Base-by-base conservation (phyloP, 2,888 invertebrate genomes). In the Dolomedes plantarius region DNA sequence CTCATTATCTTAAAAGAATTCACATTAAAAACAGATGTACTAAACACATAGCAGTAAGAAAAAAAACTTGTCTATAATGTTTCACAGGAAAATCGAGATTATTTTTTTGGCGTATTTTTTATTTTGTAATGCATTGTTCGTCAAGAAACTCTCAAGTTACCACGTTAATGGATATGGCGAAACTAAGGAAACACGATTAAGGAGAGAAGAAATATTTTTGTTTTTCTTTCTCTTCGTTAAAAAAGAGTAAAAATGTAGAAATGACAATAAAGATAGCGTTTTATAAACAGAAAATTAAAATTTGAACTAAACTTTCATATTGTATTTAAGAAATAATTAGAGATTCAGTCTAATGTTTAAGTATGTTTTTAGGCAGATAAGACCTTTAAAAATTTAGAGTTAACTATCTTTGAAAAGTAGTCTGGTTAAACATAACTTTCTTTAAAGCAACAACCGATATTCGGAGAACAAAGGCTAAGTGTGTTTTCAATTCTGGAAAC, bases 121-220 rank as follows among this genome's bases (percentile, higher is more conserved):
- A 73, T 65, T 46, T 68, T 36, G 36, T 56, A 81, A 69, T 67
- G 68, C 62, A 67, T 74, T 74, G 73, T 67, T 68, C 41, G 74
- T 62, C 67, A 68, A 32, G 39, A 56, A 50, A 74, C 67, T 81
- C 62, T 81, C 68, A 50, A 74, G 81, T 81, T 81, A 81, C 81
- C 28, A 36, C 74, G 81, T 81, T 81, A 81, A 81, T 81, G 81
- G 81, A 81, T 68, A 81, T 28, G 67, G 31, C 67, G 68, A 69
- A 80, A 81, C 50, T 69, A 69, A 69, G 56, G 68, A 81, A 81
- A 81, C 62, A 68, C 74, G 74, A 81, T 81, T 74, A 81, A 28
- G 68, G 36, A 62, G 23, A 74, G 9, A 74, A 73, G 62, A 74
- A 65, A 62, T 39, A 28, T 69, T 39, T 69, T 74, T 46, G 7